Evolutionary conservation across 2,113 vertebrate genomes (phyloP).

Genomic region (Nettapus auritus): DNA sequence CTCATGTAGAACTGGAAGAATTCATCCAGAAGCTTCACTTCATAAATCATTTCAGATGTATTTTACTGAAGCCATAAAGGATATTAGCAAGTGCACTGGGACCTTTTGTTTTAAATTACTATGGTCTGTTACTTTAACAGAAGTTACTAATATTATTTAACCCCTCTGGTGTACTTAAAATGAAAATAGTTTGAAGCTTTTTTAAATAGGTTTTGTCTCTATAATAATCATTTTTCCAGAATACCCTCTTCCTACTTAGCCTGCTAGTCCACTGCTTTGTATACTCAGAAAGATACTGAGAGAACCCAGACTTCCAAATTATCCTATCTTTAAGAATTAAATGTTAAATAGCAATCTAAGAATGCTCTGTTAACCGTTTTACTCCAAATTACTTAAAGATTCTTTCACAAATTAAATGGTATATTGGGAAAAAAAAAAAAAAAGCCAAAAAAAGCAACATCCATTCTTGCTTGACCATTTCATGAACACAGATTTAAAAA

Average conservation of each 20-base stretch:
- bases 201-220: neutral
- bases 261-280: neutral
- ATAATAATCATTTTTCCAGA: neutral
- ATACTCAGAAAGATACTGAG: neutral
- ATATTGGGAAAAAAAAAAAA: no score
- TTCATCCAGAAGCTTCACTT: slow-evolving; percentile 25
- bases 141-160: slow-evolving; percentile 54
- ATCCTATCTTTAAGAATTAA: neutral
- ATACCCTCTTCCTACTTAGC: neutral
- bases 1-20: slow-evolving; percentile 45
- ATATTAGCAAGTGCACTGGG: slow-evolving; percentile 9
- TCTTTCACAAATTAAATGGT: neutral
- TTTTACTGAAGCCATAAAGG: slow-evolving; percentile 53
- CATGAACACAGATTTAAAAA: neutral
- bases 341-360: neutral
- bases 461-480: neutral
- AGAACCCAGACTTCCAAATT: neutral
- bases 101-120: slow-evolving; percentile 51
- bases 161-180: slow-evolving; percentile 10
- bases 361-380: neutral
- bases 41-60: slow-evolving; percentile 53
- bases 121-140: slow-evolving; percentile 30
- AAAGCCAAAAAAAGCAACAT: neutral
- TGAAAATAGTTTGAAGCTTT: neutral
- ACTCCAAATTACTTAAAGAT: neutral